Evolutionary conservation across 2,797 vertebrate species (phyloP).

Genomic region (Sebastiscus albofasciatus): DNA sequence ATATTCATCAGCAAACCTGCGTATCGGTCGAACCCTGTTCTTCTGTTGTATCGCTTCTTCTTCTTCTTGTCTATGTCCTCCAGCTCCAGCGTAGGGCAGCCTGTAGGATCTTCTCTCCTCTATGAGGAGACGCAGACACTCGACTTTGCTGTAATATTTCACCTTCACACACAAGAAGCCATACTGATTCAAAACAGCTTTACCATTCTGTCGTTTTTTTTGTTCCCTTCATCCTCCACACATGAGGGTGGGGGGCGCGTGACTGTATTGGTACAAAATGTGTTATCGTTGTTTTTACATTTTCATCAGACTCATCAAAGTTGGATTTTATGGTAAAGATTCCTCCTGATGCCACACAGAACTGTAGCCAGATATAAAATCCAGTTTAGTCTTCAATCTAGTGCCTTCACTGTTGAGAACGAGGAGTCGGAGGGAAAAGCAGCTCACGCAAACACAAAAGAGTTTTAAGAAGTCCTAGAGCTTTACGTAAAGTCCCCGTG

Average conservation of each 20-base stretch:
- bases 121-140: conserved; percentile 81
- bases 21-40: not conserved
- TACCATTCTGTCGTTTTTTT: conserved; percentile 9
- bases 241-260: not conserved
- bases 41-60: conserved; percentile 2
- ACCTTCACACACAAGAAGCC: conserved; percentile 85
- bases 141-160: conserved; percentile 4
- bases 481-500: conserved; percentile 30
- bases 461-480: conserved; percentile 21
- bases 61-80: conserved; percentile 1
- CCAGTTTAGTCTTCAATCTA: conserved; percentile 69
- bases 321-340: conserved; percentile 10
- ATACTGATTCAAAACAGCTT: conserved; percentile 87
- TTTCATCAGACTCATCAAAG: not conserved
- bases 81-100: conserved; percentile 48
- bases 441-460: conserved; percentile 49
- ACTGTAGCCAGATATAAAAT: conserved; percentile 51
- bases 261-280: not conserved
- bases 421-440: conserved; percentile 41
- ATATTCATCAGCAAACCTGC: not conserved
- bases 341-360: conserved; percentile 35
- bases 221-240: not conserved
- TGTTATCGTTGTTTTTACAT: not conserved
- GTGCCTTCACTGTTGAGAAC: conserved; percentile 75
- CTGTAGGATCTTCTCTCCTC: conserved; percentile 92